Evolutionary conservation across 2,113 vertebrate species (phyloP).

Genomic region (Hippocampus comes): DNA sequence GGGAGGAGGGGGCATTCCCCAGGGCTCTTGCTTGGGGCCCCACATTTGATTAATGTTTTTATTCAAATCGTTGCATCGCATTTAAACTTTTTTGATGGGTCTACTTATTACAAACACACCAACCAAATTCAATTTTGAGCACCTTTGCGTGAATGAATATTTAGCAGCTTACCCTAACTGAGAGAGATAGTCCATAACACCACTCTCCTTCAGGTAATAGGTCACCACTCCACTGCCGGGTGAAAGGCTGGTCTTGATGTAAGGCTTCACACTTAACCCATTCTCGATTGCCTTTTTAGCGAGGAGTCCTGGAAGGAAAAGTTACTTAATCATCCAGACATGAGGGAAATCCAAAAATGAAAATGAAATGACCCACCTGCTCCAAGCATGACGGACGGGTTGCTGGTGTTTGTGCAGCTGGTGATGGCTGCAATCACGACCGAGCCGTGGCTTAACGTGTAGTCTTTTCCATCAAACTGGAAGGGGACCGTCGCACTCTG

Average conservation of each 20-base stretch:
- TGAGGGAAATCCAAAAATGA: not conserved
- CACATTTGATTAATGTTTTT: not conserved
- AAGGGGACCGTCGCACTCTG: constrained; percentile 73
- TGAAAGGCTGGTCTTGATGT: constrained; percentile 96
- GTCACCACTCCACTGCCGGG: constrained; percentile 98
- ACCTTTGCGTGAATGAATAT: not conserved
- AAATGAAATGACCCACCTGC: constrained; percentile 75
- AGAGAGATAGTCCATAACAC: constrained; percentile 85
- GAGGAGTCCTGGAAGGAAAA: constrained; percentile 78
- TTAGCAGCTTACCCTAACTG: constrained; percentile 55
- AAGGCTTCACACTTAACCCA: constrained; percentile 88
- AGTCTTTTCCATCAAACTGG: constrained; percentile 76
- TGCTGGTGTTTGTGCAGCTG: constrained; percentile 99
- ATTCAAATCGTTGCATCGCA: too few relatives aligned
- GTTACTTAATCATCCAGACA: not conserved
- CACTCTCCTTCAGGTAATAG: constrained; percentile 90
- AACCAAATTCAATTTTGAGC: not conserved
- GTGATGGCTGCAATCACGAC: constrained; percentile 98
- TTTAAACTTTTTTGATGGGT: not conserved
- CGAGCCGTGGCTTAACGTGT: constrained; percentile 82
- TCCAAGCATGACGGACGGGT: constrained; percentile 96
- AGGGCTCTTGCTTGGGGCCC: not conserved
- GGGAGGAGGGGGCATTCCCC: not conserved
- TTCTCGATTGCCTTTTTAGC: constrained; percentile 89
- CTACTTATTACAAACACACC: too few relatives aligned